Conservation (phyloP, 2,888 invertebrate species). For the Drosophila mettleri region DNA sequence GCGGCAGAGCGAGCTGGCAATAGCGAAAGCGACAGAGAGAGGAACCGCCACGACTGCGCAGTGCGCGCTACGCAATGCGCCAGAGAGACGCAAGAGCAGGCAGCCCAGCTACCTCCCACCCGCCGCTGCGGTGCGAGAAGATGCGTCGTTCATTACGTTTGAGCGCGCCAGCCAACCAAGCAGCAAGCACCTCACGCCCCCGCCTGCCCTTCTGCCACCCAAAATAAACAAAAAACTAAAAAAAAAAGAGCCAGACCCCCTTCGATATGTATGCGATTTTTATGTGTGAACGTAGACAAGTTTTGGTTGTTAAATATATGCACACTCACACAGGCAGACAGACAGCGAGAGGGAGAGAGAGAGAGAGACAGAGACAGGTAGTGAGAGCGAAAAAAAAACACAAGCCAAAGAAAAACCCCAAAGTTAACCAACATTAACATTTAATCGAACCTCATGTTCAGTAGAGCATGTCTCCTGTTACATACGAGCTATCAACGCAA, state of each 20-base stretch:
- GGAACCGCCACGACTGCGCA: conserved; percentile 35
- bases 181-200: conserved; percentile 47
- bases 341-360: conserved; percentile 2
- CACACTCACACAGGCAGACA: conserved; percentile 50
- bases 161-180: conserved; percentile 75
- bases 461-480: conserved; percentile 84
- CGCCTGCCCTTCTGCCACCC: conserved; percentile 8
- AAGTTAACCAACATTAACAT: conserved; percentile 85
- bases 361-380: conserved; percentile 19
- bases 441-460: conserved; percentile 85
- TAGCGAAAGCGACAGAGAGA: conserved; percentile 14
- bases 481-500: conserved; percentile 74
- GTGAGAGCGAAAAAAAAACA: conserved; percentile 37
- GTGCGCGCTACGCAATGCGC: conserved; percentile 43
- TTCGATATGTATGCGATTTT: conserved; percentile 73
- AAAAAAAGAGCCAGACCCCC: conserved; percentile 20
- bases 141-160: conserved; percentile 73
- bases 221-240: conserved; percentile 21
- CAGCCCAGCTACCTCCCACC: background rate
- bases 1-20: conserved; percentile 44
- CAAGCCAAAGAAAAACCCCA: conserved; percentile 77
- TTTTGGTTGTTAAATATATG: conserved; percentile 81
- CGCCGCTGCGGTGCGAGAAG: conserved; percentile 38
- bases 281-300: conserved; percentile 81
- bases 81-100: conserved; percentile 17